Evolutionary conservation across 2,888 invertebrate species (phyloP).

Genomic region (Carabus problematicus): DNA sequence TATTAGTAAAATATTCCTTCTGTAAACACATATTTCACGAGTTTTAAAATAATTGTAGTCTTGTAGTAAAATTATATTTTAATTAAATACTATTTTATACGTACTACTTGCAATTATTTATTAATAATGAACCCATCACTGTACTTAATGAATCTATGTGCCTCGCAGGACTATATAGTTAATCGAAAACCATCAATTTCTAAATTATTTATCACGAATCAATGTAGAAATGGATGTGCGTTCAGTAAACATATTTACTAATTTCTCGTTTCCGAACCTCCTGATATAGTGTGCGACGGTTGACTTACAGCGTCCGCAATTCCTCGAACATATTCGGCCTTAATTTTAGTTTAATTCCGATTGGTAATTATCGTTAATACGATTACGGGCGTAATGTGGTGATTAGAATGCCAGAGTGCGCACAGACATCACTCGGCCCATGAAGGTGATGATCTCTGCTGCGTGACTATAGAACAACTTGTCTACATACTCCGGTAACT

Average conservation of each 20-base stretch:
- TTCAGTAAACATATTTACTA: too few species aligned
- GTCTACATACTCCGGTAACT: not conserved
- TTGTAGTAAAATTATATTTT: too few species aligned
- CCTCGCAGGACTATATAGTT: not conserved
- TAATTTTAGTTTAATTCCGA: constrained; percentile 39
- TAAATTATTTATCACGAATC: not conserved
- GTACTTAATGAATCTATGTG: too few species aligned
- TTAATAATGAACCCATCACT: too few species aligned
- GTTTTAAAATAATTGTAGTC: too few species aligned
- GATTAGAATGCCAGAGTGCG: constrained; percentile 26
- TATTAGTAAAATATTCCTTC: too few species aligned
- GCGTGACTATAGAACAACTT: not conserved
- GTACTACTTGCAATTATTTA: too few species aligned
- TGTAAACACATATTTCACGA: too few species aligned
- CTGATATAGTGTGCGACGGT: not conserved
- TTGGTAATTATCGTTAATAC: constrained; percentile 35
- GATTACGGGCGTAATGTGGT: constrained; percentile 26
- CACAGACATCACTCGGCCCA: constrained; percentile 15
- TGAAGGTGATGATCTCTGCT: constrained; percentile 10
- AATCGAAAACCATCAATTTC: not conserved
- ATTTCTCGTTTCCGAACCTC: too few species aligned
- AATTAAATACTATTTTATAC: too few species aligned
- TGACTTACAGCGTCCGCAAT: constrained; percentile 9
- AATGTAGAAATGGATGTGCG: not conserved
- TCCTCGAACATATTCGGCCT: constrained; percentile 10